Percentiles rank a stretch among this genome's conserved stretches.
phyloP scores from a whole-genome alignment of 2,797 vertebrate genomes.

The Esox lucius region DNA sequence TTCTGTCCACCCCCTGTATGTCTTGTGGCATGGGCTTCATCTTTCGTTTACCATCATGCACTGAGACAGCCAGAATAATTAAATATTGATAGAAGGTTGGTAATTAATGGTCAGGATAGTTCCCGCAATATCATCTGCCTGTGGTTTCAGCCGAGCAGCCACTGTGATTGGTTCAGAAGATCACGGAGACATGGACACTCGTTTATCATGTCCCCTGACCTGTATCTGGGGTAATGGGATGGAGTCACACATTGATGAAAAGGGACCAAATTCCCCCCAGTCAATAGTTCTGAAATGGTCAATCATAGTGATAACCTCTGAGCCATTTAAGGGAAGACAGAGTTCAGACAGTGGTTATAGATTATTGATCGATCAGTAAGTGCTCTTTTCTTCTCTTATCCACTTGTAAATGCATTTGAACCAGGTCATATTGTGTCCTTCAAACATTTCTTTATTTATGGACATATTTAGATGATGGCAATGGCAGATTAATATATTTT shows the following conservation, averaged over 20 bases:
- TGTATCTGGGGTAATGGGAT: constrained; percentile 63
- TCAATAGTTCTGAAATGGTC: constrained; percentile 36
- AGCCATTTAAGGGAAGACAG: background rate
- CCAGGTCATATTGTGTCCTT: too few relatives aligned
- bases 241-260: constrained; percentile 43
- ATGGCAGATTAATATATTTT: too few relatives aligned
- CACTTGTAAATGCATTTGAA: too few relatives aligned
- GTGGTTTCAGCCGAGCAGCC: constrained; percentile 54
- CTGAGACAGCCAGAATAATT: constrained; percentile 72
- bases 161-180: constrained; percentile 55
- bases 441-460: too few relatives aligned
- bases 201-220: constrained; percentile 64
- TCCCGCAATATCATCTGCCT: constrained; percentile 57
- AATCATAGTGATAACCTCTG: background rate
- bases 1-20: constrained; percentile 7
- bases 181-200: constrained; percentile 50
- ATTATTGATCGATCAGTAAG: background rate
- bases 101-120: constrained; percentile 74
- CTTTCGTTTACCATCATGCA: constrained; percentile 44
- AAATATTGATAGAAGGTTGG: constrained; percentile 75
- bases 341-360: background rate
- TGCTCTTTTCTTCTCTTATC: too few relatives aligned
- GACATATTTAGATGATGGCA: too few relatives aligned
- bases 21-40: constrained; percentile 58
- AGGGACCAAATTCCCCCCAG: constrained; percentile 12